phyloP scores from a whole-genome alignment of 2,888 invertebrate species.

The Folsomia manolachei region DNA sequence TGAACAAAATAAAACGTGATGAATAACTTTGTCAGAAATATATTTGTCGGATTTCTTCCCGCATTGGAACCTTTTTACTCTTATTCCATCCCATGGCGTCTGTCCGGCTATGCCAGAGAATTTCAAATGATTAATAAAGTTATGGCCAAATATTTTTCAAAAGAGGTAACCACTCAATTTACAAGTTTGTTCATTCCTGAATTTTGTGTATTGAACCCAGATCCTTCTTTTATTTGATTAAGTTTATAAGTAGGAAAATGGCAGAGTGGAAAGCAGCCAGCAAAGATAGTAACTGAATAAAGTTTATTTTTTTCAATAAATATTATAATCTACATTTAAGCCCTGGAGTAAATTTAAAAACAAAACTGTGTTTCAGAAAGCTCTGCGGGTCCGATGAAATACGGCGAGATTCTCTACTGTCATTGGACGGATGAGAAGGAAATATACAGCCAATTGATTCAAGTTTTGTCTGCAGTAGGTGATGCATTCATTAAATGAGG shows the following conservation, averaged over 20 bases:
- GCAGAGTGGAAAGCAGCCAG: neutral
- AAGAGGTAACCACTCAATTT: too few species aligned
- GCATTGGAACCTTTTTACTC: neutral
- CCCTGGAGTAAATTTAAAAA: too few species aligned
- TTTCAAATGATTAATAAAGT: neutral
- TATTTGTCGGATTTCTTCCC: neutral
- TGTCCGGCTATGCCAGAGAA: neutral
- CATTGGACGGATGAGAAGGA: neutral
- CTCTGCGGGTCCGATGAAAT: too few species aligned
- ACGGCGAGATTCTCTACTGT: neutral
- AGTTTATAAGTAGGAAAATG: neutral
- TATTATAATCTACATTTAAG: too few species aligned
- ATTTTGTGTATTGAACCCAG: neutral
- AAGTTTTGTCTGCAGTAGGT: neutral
- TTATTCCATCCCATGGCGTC: neutral
- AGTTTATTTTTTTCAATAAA: too few species aligned
- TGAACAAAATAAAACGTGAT: neutral
- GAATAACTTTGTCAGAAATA: neutral
- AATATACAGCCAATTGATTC: neutral
- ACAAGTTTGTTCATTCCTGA: too few species aligned
- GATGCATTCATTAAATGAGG: neutral
- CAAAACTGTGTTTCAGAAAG: too few species aligned
- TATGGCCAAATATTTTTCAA: neutral
- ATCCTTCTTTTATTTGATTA: neutral
- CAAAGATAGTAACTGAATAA: too few species aligned